These are phyloP conservation scores for Pyrgus malvae DNA, from an alignment of 2,888 invertebrate species.

Conservation along the genomic window DNA sequence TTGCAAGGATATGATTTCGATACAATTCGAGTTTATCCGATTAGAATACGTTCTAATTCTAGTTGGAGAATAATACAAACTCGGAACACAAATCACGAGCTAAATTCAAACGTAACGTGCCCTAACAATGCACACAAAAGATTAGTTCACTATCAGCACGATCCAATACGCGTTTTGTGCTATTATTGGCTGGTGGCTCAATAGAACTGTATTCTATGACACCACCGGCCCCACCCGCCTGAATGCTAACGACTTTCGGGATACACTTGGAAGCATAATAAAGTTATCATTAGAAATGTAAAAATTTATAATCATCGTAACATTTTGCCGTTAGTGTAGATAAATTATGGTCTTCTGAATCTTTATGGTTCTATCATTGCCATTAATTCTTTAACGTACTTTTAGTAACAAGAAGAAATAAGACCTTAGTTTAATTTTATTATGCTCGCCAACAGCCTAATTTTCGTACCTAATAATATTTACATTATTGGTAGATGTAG, in stretches of 20 bases:
- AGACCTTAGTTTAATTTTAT: too few relatives aligned
- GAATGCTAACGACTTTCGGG: slow-evolving; percentile 35
- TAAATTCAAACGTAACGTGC: slow-evolving; percentile 17
- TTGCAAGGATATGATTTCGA: background rate
- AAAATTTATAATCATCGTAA: too few relatives aligned
- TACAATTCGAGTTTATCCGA: background rate
- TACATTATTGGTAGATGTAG: background rate
- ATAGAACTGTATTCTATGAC: slow-evolving; percentile 32
- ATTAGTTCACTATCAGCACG: slow-evolving; percentile 25
- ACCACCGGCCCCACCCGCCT: slow-evolving; percentile 26
- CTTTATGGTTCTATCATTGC: too few relatives aligned
- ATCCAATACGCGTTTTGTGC: slow-evolving; percentile 24
- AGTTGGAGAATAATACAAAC: slow-evolving; percentile 1
- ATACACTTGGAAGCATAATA: slow-evolving; percentile 7
- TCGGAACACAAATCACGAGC: slow-evolving; percentile 19
- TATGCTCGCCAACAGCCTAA: too few relatives aligned
- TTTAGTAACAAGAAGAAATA: too few relatives aligned
- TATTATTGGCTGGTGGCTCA: slow-evolving; percentile 30
- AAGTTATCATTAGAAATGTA: too few relatives aligned
- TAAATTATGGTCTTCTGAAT: too few relatives aligned
- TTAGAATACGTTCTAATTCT: slow-evolving; percentile 3
- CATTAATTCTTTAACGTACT: too few relatives aligned
- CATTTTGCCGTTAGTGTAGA: too few relatives aligned
- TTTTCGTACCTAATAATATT: too few relatives aligned
- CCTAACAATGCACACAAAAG: slow-evolving; percentile 24